Percentiles rank a stretch among this genome's conserved stretches.
Evolutionary conservation across 2,797 vertebrate genomes (phyloP).

Genomic region (Centroberyx gerrardi): DNA sequence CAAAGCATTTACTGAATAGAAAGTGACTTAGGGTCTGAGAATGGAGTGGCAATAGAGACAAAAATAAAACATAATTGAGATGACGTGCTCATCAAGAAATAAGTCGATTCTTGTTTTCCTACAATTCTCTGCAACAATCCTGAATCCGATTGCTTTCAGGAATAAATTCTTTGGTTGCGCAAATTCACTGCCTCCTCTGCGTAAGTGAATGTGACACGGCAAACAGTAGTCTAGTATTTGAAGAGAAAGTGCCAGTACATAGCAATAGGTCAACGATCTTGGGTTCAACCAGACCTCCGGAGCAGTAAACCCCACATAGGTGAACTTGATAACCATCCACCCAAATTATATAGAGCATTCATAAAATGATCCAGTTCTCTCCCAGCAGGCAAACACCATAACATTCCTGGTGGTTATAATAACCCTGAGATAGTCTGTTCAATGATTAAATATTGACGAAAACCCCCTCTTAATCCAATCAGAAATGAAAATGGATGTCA

Average conservation of each 20-base stretch:
- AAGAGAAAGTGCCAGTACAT: conserved; percentile 86
- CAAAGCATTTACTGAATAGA: not conserved
- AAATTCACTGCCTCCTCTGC: conserved; percentile 55
- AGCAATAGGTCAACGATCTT: conserved; percentile 85
- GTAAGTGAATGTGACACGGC: conserved; percentile 68
- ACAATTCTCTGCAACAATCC: not conserved
- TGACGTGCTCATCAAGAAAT: not conserved
- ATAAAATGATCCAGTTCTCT: conserved; percentile 59
- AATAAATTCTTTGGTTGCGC: conserved; percentile 43
- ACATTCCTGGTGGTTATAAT: conserved; percentile 26
- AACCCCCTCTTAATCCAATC: conserved; percentile 39
- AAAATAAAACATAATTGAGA: not conserved
- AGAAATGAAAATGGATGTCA: conserved; percentile 35
- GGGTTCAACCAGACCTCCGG: conserved; percentile 72
- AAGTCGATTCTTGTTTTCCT: not conserved
- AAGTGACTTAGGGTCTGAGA: not conserved
- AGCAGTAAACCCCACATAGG: conserved; percentile 72
- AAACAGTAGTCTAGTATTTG: conserved; percentile 86
- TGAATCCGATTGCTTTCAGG: conserved; percentile 36
- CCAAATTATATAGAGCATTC: conserved; percentile 48
- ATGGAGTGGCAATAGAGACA: too few species aligned
- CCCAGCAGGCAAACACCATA: conserved; percentile 45
- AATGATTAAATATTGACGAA: conserved; percentile 32
- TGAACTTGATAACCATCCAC: conserved; percentile 69
- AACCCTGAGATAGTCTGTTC: conserved; percentile 22